Evolutionary conservation across 2,113 vertebrate species (phyloP).

Genomic region (Phalacrocorax aristotelis): DNA sequence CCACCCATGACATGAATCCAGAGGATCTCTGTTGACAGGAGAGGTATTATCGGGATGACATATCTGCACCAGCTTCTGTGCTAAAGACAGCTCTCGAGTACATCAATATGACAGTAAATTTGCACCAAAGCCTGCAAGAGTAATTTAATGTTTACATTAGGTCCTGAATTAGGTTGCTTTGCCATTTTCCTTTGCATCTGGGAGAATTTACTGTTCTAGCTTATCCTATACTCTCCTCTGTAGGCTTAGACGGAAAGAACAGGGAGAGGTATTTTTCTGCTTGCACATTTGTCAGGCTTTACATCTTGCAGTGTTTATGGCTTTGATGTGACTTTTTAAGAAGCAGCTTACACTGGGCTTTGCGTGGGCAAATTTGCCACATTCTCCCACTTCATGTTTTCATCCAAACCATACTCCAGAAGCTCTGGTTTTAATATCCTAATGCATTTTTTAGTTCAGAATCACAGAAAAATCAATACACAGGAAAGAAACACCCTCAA

Average conservation of each 20-base stretch:
- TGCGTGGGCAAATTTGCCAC: conserved; percentile 47
- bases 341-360: conserved; percentile 38
- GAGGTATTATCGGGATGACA: neutral
- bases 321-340: conserved; percentile 67
- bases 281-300: conserved; percentile 14
- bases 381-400: conserved; percentile 57
- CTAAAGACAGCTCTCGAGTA: neutral
- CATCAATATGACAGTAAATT: neutral
- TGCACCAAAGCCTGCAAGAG: neutral
- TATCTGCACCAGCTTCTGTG: accelerated
- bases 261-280: conserved; percentile 32
- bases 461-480: conserved; percentile 52
- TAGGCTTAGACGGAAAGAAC: neutral
- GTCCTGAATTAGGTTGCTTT: neutral
- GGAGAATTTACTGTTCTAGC: neutral
- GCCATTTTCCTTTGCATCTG: neutral
- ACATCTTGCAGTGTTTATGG: conserved; percentile 63
- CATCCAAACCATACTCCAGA: conserved; percentile 58
- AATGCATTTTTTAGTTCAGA: conserved; percentile 15
- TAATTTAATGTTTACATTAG: neutral
- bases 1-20: neutral
- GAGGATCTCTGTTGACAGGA: neutral
- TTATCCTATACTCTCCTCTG: neutral
- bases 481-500: conserved; percentile 23
- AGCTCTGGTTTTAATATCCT: conserved; percentile 68